A percentile compares a stretch with the other conserved stretches of the same genome.
Evolutionary conservation across 1,140 invertebrate species (phyloP).

Genomic region (Musca domestica): DNA sequence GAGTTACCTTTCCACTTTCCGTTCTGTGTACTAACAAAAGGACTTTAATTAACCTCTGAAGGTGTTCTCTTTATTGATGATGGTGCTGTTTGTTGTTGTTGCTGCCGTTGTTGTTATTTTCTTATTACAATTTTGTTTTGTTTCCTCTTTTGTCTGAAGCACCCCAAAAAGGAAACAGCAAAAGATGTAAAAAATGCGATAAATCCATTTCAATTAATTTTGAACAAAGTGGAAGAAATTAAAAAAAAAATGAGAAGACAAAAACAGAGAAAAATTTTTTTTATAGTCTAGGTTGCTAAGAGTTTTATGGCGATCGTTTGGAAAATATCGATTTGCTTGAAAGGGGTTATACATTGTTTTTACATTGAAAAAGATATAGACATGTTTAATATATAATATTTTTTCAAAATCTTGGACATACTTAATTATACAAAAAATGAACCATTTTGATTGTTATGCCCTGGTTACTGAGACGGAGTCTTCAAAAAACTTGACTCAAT

Average conservation of each 20-base stretch:
- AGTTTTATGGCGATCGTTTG: too few relatives aligned
- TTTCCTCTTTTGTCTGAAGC: conserved; percentile 1
- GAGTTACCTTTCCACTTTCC: conserved; percentile 18
- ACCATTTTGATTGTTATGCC: too few relatives aligned
- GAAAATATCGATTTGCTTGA: too few relatives aligned
- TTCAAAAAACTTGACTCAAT: too few relatives aligned
- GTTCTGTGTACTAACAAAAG: not conserved
- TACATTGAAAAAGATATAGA: too few relatives aligned
- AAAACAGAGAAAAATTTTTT: not conserved
- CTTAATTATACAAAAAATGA: too few relatives aligned
- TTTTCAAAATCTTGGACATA: too few relatives aligned
- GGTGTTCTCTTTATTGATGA: not conserved
- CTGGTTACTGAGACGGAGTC: too few relatives aligned
- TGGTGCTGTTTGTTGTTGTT: conserved; percentile 6
- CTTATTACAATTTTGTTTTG: conserved; percentile 6
- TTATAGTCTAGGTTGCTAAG: too few relatives aligned
- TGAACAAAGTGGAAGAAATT: conserved; percentile 22
- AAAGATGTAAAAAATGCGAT: conserved; percentile 7
- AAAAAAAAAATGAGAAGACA: not conserved
- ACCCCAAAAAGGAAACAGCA: not conserved
- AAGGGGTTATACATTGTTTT: too few relatives aligned
- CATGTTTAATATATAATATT: too few relatives aligned
- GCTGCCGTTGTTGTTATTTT: not conserved
- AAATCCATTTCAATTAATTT: conserved; percentile 22
- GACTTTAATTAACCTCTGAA: conserved; percentile 15